Conservation (phyloP, 2,113 vertebrate genomes). For the Cottus gobio region DNA sequence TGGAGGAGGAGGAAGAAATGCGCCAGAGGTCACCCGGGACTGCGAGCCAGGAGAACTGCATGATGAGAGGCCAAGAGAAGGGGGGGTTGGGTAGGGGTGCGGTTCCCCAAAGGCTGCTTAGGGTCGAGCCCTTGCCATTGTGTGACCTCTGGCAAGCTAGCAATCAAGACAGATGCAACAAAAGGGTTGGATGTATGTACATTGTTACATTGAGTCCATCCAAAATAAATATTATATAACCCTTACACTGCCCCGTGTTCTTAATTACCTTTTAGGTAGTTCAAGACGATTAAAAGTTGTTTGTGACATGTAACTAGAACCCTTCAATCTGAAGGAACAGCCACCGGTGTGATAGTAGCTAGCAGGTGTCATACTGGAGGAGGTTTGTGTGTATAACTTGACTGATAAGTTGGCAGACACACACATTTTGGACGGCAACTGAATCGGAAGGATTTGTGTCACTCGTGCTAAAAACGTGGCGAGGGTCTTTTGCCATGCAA, state of each 20-base stretch:
- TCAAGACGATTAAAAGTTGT: background rate
- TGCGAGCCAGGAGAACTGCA: constrained; percentile 64
- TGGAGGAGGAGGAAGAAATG: constrained; percentile 76
- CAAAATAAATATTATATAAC: background rate
- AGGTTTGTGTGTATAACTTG: constrained; percentile 22
- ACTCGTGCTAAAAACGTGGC: background rate
- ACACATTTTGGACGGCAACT: background rate
- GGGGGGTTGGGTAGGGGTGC: constrained; percentile 80
- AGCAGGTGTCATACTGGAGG: constrained; percentile 62
- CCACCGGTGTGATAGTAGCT: constrained; percentile 9
- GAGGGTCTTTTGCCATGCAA: background rate
- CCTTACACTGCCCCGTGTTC: background rate
- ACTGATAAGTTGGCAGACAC: background rate
- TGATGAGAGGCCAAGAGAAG: constrained; percentile 54
- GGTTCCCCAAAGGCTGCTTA: constrained; percentile 83
- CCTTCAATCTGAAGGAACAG: background rate
- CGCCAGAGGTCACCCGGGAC: constrained; percentile 83
- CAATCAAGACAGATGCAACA: constrained; percentile 72
- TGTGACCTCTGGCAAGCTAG: constrained; percentile 81
- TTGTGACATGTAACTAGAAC: background rate
- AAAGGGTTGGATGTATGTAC: constrained; percentile 25
- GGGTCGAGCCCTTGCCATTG: constrained; percentile 81
- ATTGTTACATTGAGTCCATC: constrained; percentile 18
- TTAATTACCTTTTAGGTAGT: background rate
- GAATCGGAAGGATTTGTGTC: background rate